Conservation (phyloP, 2,888 invertebrate species). For the Heliconius erato region DNA sequence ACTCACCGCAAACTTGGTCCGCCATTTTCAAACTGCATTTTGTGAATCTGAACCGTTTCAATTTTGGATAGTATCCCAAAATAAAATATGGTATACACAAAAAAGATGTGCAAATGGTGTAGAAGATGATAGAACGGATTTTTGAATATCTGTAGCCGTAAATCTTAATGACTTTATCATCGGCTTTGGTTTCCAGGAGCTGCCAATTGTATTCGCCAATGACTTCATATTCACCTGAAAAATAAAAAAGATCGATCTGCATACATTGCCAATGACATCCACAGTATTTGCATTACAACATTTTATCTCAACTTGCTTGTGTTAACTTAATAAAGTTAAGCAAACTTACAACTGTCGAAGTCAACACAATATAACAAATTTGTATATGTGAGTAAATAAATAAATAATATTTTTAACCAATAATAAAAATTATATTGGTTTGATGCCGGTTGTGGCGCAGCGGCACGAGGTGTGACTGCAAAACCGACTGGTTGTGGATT, state of each 20-base stretch:
- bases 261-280: constrained; percentile 52
- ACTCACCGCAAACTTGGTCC: constrained; percentile 84
- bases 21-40: constrained; percentile 86
- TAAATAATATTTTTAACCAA: neutral
- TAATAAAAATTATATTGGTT: too few relatives aligned
- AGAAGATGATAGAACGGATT: constrained; percentile 78
- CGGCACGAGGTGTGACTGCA: too few relatives aligned
- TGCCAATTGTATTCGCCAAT: constrained; percentile 85
- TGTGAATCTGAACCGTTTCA: constrained; percentile 82
- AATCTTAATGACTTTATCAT: constrained; percentile 80
- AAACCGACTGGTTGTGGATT: too few relatives aligned
- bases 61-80: constrained; percentile 85
- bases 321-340: constrained; percentile 5
- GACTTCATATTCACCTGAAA: constrained; percentile 85
- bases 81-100: constrained; percentile 86
- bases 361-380: neutral
- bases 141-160: constrained; percentile 82
- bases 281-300: constrained; percentile 47
- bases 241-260: constrained; percentile 56
- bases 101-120: constrained; percentile 79
- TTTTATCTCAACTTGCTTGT: neutral
- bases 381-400: neutral
- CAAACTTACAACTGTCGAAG: neutral
- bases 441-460: too few relatives aligned
- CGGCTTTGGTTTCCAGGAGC: constrained; percentile 80